These are phyloP conservation scores for Pseudomyrmex concolor DNA, from an alignment of 1,140 invertebrate species.

Conservation along the genomic window DNA sequence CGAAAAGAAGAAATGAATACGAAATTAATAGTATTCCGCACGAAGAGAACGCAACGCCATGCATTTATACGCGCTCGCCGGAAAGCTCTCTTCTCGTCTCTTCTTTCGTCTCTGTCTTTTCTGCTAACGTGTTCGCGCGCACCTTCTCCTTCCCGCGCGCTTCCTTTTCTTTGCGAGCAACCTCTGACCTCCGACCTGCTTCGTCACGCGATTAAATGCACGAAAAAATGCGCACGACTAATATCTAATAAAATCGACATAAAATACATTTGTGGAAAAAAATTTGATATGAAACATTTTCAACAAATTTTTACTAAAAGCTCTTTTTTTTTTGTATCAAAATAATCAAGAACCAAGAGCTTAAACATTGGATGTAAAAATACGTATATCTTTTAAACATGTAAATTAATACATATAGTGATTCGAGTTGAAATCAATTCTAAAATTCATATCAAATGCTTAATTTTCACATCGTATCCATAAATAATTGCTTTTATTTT, in stretches of 20 bases:
- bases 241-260: constrained; percentile 14
- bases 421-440: too few relatives aligned
- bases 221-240: constrained; percentile 9
- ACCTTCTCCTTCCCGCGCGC: neutral
- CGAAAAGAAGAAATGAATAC: constrained; percentile 72
- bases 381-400: too few relatives aligned
- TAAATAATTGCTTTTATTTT: too few relatives aligned
- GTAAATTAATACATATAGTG: too few relatives aligned
- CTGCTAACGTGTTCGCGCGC: too few relatives aligned
- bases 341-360: too few relatives aligned
- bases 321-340: too few relatives aligned
- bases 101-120: constrained; percentile 12
- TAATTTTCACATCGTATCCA: too few relatives aligned
- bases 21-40: constrained; percentile 74
- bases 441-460: too few relatives aligned
- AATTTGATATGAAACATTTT: neutral
- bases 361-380: too few relatives aligned
- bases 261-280: neutral
- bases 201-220: constrained; percentile 23
- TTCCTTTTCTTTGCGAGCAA: neutral
- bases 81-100: constrained; percentile 48
- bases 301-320: too few relatives aligned
- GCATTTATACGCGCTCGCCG: constrained; percentile 65
- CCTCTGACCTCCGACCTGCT: neutral
- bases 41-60: constrained; percentile 65